Evolutionary conservation across 2,797 vertebrate genomes (phyloP).

Genomic region (Macrochelys suwanniensis): DNA sequence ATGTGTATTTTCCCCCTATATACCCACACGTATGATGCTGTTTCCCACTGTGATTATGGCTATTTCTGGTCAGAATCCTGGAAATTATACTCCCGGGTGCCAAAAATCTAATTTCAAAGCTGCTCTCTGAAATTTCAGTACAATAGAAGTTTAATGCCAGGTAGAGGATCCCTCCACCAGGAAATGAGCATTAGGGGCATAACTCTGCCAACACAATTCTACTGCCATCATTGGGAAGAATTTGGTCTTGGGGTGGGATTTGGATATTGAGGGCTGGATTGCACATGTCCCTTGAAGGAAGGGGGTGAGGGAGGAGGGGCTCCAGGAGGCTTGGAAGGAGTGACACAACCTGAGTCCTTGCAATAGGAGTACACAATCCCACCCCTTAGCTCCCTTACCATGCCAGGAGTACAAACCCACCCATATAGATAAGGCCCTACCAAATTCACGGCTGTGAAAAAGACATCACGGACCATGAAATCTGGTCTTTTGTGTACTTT

Average conservation of each 20-base stretch:
- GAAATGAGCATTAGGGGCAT: not conserved
- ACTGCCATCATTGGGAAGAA: not conserved
- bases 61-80: not conserved
- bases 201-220: not conserved
- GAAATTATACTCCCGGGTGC: not conserved
- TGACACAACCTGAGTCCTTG: rapidly evolving
- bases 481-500: too few relatives aligned
- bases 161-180: not conserved
- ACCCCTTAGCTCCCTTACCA: not conserved
- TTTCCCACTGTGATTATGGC: not conserved
- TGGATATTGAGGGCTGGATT: not conserved
- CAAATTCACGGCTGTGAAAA: too few relatives aligned
- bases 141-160: not conserved
- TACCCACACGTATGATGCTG: not conserved
- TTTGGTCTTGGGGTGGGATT: not conserved
- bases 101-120: not conserved
- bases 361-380: not conserved
- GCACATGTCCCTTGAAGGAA: not conserved
- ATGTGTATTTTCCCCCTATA: not conserved
- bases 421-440: not conserved
- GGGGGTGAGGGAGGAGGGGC: not conserved
- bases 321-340: not conserved
- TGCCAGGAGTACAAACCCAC: not conserved
- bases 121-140: not conserved
- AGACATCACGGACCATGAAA: too few relatives aligned